Evolutionary conservation across 64 coral and sea anemone genomes (phyloP).

Genomic region (Montipora sp.): DNA sequence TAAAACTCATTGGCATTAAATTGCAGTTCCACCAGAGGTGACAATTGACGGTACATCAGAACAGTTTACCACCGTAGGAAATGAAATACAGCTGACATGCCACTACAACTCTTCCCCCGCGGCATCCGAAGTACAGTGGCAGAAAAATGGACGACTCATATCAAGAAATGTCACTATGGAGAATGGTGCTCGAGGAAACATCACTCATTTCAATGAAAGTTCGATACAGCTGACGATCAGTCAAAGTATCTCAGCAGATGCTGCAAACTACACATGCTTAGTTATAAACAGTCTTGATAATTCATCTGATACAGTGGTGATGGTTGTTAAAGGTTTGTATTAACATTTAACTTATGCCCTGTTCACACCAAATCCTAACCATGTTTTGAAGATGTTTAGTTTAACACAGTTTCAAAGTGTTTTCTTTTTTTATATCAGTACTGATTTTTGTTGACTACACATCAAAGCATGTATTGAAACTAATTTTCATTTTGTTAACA

Average conservation of each 20-base stretch:
- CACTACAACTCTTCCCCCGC: conserved; percentile 15
- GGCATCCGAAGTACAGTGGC: conserved; percentile 4
- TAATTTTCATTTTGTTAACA: no score
- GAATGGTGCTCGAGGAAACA: neutral
- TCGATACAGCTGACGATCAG: neutral
- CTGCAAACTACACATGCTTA: neutral
- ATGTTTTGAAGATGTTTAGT: no score
- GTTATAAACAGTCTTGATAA: conserved; percentile 1
- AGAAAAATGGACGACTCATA: neutral
- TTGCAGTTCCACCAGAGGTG: conserved; percentile 16
- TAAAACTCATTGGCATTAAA: neutral
- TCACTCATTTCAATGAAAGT: conserved; percentile 2
- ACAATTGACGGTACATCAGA: neutral
- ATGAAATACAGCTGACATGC: conserved; percentile 7
- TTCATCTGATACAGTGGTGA: neutral
- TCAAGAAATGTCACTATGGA: neutral
- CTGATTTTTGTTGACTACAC: no score
- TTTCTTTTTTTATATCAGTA: no score
- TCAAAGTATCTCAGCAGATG: neutral
- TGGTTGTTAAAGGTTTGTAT: conserved; percentile 23
- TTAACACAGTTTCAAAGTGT: no score
- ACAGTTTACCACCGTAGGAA: neutral
- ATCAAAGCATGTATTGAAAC: no score
- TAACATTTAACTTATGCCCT: neutral
- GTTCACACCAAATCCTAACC: no score